A percentile compares a stretch with the other conserved stretches of the same genome.
Conservation (phyloP, 2,888 invertebrate species). For the Drosophila colorata region DNA sequence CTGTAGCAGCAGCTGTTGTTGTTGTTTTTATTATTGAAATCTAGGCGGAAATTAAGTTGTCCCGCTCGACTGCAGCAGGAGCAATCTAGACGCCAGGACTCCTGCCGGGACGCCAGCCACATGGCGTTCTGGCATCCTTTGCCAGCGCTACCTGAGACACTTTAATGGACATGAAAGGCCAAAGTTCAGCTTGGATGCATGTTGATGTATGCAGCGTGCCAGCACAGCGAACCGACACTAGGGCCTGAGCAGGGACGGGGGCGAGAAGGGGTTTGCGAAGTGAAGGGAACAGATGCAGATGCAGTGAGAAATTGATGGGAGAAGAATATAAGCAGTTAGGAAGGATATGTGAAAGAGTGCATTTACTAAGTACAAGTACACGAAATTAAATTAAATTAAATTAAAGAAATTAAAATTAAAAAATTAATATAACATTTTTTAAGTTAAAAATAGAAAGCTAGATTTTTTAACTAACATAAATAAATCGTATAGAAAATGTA, state of each 20-base stretch:
- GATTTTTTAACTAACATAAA: too few species aligned
- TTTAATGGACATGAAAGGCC: slow-evolving; percentile 70
- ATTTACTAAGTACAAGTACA: too few species aligned
- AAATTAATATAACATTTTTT: too few species aligned
- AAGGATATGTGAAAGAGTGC: too few species aligned
- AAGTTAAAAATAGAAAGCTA: too few species aligned
- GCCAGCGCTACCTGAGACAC: slow-evolving; percentile 63
- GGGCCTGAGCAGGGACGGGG: background rate
- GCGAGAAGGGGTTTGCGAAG: background rate
- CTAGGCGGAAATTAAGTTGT: slow-evolving; percentile 79
- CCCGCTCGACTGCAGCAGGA: slow-evolving; percentile 51
- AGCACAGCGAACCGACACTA: background rate
- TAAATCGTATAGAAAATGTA: too few species aligned
- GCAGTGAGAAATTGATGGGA: too few species aligned
- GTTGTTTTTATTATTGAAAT: slow-evolving; percentile 68
- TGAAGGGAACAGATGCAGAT: too few species aligned
- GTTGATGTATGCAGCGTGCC: slow-evolving; percentile 28
- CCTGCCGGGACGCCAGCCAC: background rate
- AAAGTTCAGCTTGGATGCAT: slow-evolving; percentile 59
- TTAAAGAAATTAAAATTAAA: too few species aligned
- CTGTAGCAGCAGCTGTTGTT: slow-evolving; percentile 4
- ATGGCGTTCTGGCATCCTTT: background rate
- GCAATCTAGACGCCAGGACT: slow-evolving; percentile 3
- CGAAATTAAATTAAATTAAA: too few species aligned
- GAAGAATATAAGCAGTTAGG: too few species aligned